Conservation (phyloP, 2,113 vertebrate genomes). For the Dasyornis broadbenti region DNA sequence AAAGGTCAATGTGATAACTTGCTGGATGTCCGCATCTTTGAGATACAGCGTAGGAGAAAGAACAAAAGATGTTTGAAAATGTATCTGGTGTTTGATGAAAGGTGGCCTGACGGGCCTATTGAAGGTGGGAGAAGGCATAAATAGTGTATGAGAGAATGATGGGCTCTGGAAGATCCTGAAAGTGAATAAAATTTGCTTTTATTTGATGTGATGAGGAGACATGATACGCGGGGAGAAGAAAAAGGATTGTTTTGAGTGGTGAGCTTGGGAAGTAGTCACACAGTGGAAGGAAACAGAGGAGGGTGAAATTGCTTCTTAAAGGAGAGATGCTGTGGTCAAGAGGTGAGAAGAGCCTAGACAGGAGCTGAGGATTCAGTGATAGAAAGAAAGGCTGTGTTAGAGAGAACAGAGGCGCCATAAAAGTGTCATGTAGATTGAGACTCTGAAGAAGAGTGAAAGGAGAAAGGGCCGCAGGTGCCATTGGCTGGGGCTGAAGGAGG, state of each 20-base stretch:
- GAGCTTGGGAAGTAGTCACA: not conserved
- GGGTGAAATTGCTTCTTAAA: not conserved
- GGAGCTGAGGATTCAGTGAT: not conserved
- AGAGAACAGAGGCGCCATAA: not conserved
- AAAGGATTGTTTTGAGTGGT: not conserved
- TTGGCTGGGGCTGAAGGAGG: not conserved
- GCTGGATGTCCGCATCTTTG: not conserved
- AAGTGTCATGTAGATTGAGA: not conserved
- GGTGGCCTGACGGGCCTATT: not conserved
- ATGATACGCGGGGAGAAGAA: not conserved
- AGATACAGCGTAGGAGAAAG: not conserved
- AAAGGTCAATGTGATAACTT: not conserved
- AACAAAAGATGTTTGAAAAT: constrained; percentile 30
- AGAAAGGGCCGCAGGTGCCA: not conserved
- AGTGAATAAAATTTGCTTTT: constrained; percentile 26
- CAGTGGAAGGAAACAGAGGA: not conserved
- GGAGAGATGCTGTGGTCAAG: not conserved
- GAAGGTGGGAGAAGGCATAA: constrained; percentile 19
- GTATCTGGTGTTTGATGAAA: constrained; percentile 10
- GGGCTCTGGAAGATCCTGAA: not conserved
- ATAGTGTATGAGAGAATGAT: constrained; percentile 22
- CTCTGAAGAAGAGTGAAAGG: not conserved
- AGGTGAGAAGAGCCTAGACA: not conserved
- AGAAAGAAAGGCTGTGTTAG: not conserved
- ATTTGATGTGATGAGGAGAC: constrained; percentile 3